Evolutionary conservation across 2,888 invertebrate species (phyloP), one percentile per base, ranked within the genome.

Genomic region (Automeris io): DNA sequence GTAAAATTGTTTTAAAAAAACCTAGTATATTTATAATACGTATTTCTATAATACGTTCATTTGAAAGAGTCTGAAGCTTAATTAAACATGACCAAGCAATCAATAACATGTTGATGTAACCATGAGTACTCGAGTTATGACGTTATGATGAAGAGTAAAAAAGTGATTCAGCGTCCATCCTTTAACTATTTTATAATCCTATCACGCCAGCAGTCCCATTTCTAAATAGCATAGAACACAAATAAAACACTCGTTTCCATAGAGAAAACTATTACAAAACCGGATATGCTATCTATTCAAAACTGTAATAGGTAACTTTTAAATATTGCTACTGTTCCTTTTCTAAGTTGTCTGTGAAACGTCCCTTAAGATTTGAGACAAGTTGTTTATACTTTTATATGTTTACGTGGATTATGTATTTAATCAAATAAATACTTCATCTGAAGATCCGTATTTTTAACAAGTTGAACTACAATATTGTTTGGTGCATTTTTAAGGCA

Each of bases 11-110:
- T n/a, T n/a, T n/a, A n/a, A n/a, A n/a, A n/a, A n/a, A n/a, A n/a
- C n/a, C n/a, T n/a, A n/a, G n/a, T n/a, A n/a, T n/a, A n/a, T n/a
- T n/a, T n/a, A n/a, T n/a, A n/a, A n/a, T n/a, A n/a, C n/a, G n/a
- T n/a, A n/a, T n/a, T n/a, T n/a, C n/a, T n/a, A n/a, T n/a, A n/a
- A n/a, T n/a, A n/a, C n/a, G n/a, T n/a, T n/a, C n/a, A n/a, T n/a
- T 29, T 16, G 16, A 29, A 16, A 29, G 29, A n/a, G 16, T 29
- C 29, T 29, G 29, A 29, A 16, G 8, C 16, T 29, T n/a, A 13
- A 29, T 29, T 29, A 29, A 29, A 29, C 13, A 29, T 29, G 29
- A 29, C 29, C 13, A 16, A 29, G 29, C 29, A 8, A 7, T 29
- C 16, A 29, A 29, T 29, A 29, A 26, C 5, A 12, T 12, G 16